These are phyloP conservation scores for Drosophila ohnishii DNA, from an alignment of 1,140 invertebrate genomes.

Conservation along the genomic window DNA sequence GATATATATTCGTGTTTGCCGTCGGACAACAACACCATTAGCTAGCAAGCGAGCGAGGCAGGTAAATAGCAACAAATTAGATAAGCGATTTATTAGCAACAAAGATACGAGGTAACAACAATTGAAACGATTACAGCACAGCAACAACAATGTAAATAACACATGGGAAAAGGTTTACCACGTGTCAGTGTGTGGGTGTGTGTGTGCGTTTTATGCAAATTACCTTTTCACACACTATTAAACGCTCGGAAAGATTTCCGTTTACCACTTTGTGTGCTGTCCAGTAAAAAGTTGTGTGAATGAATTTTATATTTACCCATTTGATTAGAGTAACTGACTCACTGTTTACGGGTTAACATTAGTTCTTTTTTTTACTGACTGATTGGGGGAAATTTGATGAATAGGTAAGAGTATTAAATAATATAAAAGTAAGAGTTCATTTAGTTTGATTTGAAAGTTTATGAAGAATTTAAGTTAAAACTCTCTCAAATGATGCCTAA, in stretches of 20 bases:
- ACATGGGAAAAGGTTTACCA: slow-evolving; percentile 4
- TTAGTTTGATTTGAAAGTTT: not conserved
- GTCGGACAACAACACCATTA: slow-evolving; percentile 40
- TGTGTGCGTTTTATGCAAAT: slow-evolving; percentile 32
- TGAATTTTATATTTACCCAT: slow-evolving; percentile 22
- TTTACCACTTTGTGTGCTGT: slow-evolving; percentile 17
- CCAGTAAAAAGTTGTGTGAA: slow-evolving; percentile 23
- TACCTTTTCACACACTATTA: slow-evolving; percentile 37
- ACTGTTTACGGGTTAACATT: not conserved
- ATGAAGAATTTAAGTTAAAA: not conserved
- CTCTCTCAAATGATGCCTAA: not conserved
- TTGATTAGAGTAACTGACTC: slow-evolving; percentile 43
- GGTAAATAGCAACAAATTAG: slow-evolving; percentile 72
- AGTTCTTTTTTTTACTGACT: not conserved
- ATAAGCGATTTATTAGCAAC: slow-evolving; percentile 71
- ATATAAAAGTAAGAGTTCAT: not conserved
- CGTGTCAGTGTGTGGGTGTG: not conserved
- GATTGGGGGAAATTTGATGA: not conserved
- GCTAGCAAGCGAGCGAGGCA: not conserved
- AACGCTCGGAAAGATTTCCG: slow-evolving; percentile 26
- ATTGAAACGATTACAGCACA: slow-evolving; percentile 41
- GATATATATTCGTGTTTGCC: slow-evolving; percentile 39
- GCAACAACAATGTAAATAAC: slow-evolving; percentile 28
- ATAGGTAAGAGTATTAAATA: not conserved
- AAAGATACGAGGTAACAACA: slow-evolving; percentile 35